phyloP scores from a whole-genome alignment of 2,113 vertebrate species.

The Chaetura pelagica region DNA sequence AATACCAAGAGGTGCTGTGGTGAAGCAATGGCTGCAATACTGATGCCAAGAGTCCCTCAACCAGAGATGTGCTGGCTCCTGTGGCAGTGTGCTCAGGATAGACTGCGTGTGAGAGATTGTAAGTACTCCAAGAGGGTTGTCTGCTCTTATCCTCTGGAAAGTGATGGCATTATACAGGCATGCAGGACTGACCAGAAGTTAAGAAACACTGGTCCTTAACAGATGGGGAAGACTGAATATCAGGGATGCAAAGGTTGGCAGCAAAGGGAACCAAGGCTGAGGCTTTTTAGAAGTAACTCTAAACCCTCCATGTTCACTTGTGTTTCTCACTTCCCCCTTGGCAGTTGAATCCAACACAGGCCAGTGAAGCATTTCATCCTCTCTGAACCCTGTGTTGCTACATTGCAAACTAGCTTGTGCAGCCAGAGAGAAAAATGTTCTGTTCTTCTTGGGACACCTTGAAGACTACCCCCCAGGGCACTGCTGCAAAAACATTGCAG shows the following conservation, averaged over 20 bases:
- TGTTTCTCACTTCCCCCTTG: not conserved
- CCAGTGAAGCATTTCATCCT: not conserved
- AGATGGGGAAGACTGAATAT: not conserved
- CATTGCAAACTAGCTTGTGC: not conserved
- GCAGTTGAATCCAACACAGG: not conserved
- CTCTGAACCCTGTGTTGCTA: not conserved
- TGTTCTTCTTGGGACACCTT: not conserved
- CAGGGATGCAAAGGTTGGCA: not conserved
- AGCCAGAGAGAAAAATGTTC: not conserved
- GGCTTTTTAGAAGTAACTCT: not conserved
- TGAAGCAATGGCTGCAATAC: not conserved
- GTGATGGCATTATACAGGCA: constrained; percentile 8
- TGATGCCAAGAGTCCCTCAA: not conserved
- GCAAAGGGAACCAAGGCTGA: not conserved
- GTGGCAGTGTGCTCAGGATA: not conserved
- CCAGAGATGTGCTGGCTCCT: not conserved
- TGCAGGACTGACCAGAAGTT: not conserved
- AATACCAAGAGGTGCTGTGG: not conserved
- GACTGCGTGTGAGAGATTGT: not conserved
- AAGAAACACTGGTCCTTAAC: constrained; percentile 40
- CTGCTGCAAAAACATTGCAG: not conserved
- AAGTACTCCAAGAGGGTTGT: not conserved
- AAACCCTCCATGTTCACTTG: not conserved
- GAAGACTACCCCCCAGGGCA: not conserved
- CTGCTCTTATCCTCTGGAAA: constrained; percentile 15